phyloP scores from a whole-genome alignment of 2,888 invertebrate species.

The Cecidostiba fungosa region DNA sequence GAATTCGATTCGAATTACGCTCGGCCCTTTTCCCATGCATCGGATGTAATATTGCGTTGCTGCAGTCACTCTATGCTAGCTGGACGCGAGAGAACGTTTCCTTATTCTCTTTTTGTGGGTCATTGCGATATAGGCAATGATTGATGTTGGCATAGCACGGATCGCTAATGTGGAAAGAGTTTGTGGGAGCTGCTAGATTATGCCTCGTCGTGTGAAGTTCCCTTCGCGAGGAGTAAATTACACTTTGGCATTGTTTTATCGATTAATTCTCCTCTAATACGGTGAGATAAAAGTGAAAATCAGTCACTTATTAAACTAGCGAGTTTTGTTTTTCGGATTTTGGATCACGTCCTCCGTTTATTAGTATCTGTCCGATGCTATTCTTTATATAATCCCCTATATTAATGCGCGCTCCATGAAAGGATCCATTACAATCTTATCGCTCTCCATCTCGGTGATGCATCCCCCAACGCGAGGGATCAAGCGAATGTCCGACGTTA shows the following conservation, averaged over 20 bases:
- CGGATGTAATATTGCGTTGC: not conserved
- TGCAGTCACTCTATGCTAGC: constrained; percentile 14
- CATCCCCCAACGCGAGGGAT: not conserved
- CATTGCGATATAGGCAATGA: not conserved
- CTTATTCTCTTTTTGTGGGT: constrained; percentile 5
- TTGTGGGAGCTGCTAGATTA: not conserved
- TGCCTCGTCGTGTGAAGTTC: not conserved
- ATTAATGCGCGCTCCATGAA: not conserved
- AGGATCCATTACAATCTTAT: constrained; percentile 7
- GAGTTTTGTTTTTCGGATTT: too few species aligned
- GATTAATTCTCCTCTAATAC: not conserved
- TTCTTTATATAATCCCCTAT: constrained; percentile 10
- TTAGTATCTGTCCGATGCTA: not conserved
- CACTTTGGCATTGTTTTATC: not conserved
- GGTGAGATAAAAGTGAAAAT: too few species aligned
- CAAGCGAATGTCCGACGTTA: constrained; percentile 1
- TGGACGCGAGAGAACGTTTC: not conserved
- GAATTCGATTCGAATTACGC: constrained; percentile 48
- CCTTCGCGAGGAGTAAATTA: not conserved
- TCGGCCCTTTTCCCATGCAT: constrained; percentile 41
- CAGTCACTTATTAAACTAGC: too few species aligned
- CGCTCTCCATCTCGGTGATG: not conserved
- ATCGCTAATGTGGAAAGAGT: constrained; percentile 5
- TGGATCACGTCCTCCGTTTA: not conserved
- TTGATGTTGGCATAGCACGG: constrained; percentile 28